Base-by-base conservation (phyloP, 2,888 invertebrate genomes). In the Sarcophaga rosellei region DNA sequence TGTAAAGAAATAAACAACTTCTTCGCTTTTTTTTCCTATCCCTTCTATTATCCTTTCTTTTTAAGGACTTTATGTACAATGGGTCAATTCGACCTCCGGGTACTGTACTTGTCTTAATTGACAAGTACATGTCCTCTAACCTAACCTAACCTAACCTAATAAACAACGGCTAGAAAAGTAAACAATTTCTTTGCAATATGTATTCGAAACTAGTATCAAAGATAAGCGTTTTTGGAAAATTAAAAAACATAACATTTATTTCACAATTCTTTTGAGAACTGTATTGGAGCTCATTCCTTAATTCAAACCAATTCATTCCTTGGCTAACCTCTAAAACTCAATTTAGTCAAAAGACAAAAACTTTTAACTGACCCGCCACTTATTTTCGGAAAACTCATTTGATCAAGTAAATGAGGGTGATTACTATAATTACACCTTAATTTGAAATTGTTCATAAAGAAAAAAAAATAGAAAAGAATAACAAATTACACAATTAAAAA, bases 381-480 rank as follows among this genome's bases (percentile, higher is more conserved):
- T 86, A 81, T 81, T 84, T 81, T 53, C 53, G 74, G 21, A 45
- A 65, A 78, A 78, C 83, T 81, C 57, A 76, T 82, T 69, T 57
- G 12, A 66, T 45, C 61, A 86, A 86, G 89, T 87, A 65, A 72
- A 47, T 65, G 85, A 88, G 87, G 89, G 88, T 85, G 88, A 86
- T 89, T 88, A 88, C 84, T 74, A 81, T 81, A 84, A 82, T 86
- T 87, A 88, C 88, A 87, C 79, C 81, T 87, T 84, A 82, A 87
- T 83, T 84, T 83, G 69, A 87, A 88, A 85, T 82, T 78, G 76
- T 85, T 76, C 61, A 82, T 65, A 69, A 70, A 53, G 0, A 25
- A 35, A 20, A 25, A 35, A 20, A 76, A 69, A n/a, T 66, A 61
- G 53, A 25, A 73, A 63, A 73, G 11, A 73, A 70, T 45, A 85